A percentile compares a stretch with the other conserved stretches of the same genome.
phyloP scores from a whole-genome alignment of 2,888 invertebrate genomes.

The Pheosia gnoma region DNA sequence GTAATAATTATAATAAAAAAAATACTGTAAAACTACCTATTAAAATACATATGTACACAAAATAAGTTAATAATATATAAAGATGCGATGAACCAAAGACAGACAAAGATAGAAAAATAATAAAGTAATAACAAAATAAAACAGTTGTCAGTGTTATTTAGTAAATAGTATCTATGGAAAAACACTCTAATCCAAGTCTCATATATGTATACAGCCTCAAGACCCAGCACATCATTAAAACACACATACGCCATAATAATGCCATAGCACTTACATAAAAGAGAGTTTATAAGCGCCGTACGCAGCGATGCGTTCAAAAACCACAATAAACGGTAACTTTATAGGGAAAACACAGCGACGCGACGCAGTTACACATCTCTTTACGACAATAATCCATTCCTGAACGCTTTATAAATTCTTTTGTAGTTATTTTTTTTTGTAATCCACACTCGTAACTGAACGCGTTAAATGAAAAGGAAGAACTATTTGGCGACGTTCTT shows the following conservation, averaged over 20 bases:
- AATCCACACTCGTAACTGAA: constrained; percentile 49
- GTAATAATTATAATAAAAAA: no score
- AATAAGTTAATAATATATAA: no score
- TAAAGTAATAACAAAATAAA: background rate
- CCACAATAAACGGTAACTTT: constrained; percentile 72
- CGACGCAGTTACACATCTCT: constrained; percentile 57
- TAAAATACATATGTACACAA: no score
- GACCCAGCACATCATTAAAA: constrained; percentile 7
- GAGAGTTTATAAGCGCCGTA: constrained; percentile 39
- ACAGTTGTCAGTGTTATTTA: no score
- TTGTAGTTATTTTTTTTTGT: constrained; percentile 46
- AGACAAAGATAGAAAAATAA: no score
- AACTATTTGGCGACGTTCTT: constrained; percentile 33
- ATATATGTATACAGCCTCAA: background rate
- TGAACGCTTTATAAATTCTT: constrained; percentile 64
- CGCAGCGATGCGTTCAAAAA: constrained; percentile 56
- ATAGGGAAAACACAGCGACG: constrained; percentile 50
- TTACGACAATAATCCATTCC: constrained; percentile 74
- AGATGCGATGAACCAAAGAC: no score
- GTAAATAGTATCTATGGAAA: background rate
- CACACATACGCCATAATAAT: constrained; percentile 13
- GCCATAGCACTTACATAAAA: constrained; percentile 28
- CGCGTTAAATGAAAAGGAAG: constrained; percentile 41
- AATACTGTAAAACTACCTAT: no score
- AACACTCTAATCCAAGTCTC: constrained; percentile 16